These are phyloP conservation scores for Lamellibrachia columna DNA, from an alignment of 2,888 invertebrate genomes.

Conservation along the genomic window DNA sequence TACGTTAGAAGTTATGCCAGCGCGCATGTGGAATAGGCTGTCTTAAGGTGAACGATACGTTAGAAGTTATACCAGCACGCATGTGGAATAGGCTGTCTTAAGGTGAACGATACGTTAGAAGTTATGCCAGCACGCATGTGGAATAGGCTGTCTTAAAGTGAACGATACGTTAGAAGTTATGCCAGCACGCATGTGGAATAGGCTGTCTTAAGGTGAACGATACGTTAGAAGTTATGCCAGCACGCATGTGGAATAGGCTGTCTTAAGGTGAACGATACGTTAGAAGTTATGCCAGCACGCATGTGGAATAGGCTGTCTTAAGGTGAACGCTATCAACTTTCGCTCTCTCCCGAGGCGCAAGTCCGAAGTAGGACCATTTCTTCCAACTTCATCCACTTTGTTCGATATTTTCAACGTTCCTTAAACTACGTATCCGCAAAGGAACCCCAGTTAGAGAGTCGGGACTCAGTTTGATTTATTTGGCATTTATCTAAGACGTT, in stretches of 20 bases:
- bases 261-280: too few relatives aligned
- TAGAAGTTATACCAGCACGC: background rate
- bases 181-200: background rate
- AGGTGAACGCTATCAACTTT: background rate
- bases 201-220: background rate
- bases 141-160: background rate
- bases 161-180: background rate
- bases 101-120: background rate
- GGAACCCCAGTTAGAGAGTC: too few relatives aligned
- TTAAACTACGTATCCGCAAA: too few relatives aligned
- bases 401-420: too few relatives aligned
- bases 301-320: background rate
- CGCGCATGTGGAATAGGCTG: background rate
- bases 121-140: background rate
- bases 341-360: background rate
- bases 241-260: background rate
- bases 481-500: too few relatives aligned
- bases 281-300: background rate
- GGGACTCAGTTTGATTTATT: too few relatives aligned
- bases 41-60: background rate
- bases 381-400: too few relatives aligned
- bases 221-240: background rate
- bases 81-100: background rate
- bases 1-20: background rate
- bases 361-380: background rate